Conservation (phyloP, 2,888 invertebrate genomes). For the Chrysotoxum bicinctum region DNA sequence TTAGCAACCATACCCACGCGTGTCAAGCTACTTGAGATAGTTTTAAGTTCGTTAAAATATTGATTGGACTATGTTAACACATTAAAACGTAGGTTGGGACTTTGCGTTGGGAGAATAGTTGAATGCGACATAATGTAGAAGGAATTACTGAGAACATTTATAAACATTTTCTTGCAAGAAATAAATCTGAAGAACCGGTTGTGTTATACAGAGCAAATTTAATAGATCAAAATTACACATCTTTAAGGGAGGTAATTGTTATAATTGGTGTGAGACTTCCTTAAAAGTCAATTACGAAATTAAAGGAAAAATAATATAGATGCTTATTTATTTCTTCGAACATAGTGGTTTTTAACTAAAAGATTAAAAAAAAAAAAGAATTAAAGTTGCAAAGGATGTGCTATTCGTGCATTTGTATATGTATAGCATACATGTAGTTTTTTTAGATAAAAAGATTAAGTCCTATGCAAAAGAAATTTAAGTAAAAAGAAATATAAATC, state of each 20-base stretch:
- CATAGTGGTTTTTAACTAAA: background rate
- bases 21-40: constrained; percentile 44
- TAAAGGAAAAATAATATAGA: background rate
- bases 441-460: too few relatives aligned
- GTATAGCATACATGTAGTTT: too few relatives aligned
- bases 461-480: too few relatives aligned
- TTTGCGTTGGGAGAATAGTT: background rate
- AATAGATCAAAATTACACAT: background rate
- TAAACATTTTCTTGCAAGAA: background rate
- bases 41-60: constrained; percentile 37
- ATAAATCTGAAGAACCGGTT: background rate
- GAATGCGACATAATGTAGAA: constrained; percentile 8
- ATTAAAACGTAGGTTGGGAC: constrained; percentile 30
- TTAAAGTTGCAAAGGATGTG: too few relatives aligned
- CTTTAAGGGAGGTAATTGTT: background rate
- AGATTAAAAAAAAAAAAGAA: background rate
- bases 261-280: background rate
- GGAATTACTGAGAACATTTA: background rate
- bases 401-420: too few relatives aligned
- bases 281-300: background rate
- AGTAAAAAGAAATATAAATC: too few relatives aligned
- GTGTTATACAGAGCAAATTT: background rate
- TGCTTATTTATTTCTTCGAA: background rate
- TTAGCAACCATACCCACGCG: constrained; percentile 53
- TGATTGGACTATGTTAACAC: constrained; percentile 44